Base-by-base conservation (phyloP, 2,888 invertebrate genomes). In the Drosophila anomalipes region DNA sequence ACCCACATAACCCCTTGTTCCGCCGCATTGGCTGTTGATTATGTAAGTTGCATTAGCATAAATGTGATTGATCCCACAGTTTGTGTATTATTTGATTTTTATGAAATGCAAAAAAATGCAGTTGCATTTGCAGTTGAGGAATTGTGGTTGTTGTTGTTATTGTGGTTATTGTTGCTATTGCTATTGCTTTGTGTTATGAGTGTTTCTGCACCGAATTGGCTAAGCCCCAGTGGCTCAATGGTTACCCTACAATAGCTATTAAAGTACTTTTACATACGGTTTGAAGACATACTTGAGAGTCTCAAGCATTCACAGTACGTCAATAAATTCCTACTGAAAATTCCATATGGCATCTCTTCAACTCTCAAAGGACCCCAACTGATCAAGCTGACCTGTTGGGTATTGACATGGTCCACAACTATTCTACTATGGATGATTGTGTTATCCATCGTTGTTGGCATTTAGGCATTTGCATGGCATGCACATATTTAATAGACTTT, bases 401-500 rank as follows among this genome's bases (percentile, higher is more conserved):
- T 75, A 83, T 68, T 65, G 54, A 32, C 41, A 68, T 54, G 73
- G 84, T 77, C 70, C 83, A 89, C 77, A 84, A 79, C 81, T 74
- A 80, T 78, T 58, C 73, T 47, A 49, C 56, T 56, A 47, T 60
- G 28, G 39, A 62, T 63, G 61, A 58, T 53, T 79, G 58, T 74
- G 79, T 49, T 70, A 60, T 68, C 52, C 51, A 64, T 67, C 53
- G 69, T 54, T 57, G 57, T 62, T 53, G 41, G 39, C 66, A 44
- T 70, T 72, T 64, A 33, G 64, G 54, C 89, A 84, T 86, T 82
- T 82, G 80, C 73, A 83, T 83, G 75, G 67, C 89, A 86, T 86
- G 86, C 90, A 90, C 86, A 86, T 90, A 89, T 90, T 89, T 83
- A 90, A 86, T 90, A 79, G 90, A 59, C 70, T 82, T 87, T 83